These are phyloP conservation scores for Tetanocera ferruginea DNA, from an alignment of 2,888 invertebrate species.

Conservation along the genomic window DNA sequence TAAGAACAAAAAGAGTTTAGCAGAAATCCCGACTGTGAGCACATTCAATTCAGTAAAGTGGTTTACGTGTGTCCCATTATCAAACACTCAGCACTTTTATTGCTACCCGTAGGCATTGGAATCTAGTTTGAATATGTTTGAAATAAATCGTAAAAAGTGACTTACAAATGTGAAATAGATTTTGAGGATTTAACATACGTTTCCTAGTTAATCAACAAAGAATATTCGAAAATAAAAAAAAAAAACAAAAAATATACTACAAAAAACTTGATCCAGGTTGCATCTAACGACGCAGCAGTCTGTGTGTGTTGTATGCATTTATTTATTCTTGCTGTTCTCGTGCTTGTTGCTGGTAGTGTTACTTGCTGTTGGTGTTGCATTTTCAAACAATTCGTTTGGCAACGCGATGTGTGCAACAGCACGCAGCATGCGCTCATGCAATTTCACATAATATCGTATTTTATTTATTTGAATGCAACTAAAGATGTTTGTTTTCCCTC, in stretches of 20 bases:
- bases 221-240: background rate
- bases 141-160: background rate
- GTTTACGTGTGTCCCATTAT: background rate
- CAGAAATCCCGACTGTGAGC: background rate
- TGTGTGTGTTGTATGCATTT: background rate
- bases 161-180: background rate
- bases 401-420: constrained; percentile 12
- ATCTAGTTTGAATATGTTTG: background rate
- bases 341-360: constrained; percentile 12
- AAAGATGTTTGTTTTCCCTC: constrained; percentile 26
- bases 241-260: too few relatives aligned
- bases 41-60: background rate
- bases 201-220: background rate
- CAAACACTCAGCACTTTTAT: background rate
- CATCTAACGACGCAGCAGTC: background rate
- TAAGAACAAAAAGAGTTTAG: too few relatives aligned
- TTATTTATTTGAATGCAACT: constrained; percentile 30
- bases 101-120: background rate
- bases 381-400: background rate
- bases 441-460: constrained; percentile 27
- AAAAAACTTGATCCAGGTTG: background rate
- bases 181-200: background rate
- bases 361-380: constrained; percentile 9
- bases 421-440: constrained; percentile 26
- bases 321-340: background rate